Evolutionary conservation across 2,888 invertebrate genomes (phyloP).

Genomic region (Thereva unica): DNA sequence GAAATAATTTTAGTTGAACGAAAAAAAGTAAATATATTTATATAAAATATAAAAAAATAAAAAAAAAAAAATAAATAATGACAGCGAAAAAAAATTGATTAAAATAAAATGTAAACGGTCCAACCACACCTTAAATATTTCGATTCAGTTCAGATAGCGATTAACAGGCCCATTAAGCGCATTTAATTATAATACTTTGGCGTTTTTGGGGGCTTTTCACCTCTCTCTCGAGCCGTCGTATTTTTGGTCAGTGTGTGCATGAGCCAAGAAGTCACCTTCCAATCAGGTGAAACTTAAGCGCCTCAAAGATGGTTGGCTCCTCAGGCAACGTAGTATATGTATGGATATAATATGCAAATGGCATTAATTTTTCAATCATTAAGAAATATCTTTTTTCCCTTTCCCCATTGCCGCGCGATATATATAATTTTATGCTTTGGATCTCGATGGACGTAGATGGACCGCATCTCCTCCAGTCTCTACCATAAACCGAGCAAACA

Average conservation of each 20-base stretch:
- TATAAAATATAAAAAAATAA: too few relatives aligned
- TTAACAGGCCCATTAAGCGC: constrained; percentile 22
- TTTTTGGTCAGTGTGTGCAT: background rate
- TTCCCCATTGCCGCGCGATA: background rate
- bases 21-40: too few relatives aligned
- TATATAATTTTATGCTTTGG: constrained; percentile 17
- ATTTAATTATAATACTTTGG: constrained; percentile 21
- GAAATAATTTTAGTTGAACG: too few relatives aligned
- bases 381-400: constrained; percentile 18
- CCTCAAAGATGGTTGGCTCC: constrained; percentile 4
- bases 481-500: background rate
- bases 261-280: too few relatives aligned
- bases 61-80: background rate
- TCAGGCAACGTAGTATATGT: background rate
- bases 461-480: too few relatives aligned
- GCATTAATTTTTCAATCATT: constrained; percentile 34
- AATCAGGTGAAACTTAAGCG: constrained; percentile 12
- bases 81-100: too few relatives aligned
- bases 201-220: background rate
- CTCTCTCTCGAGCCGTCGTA: constrained; percentile 13
- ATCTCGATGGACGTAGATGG: background rate
- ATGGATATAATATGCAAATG: constrained; percentile 24
- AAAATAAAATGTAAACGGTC: constrained; percentile 5
- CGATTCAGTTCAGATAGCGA: constrained; percentile 24
- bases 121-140: constrained; percentile 10